Conservation (phyloP, 2,888 invertebrate genomes). For the Tachina lurida region DNA sequence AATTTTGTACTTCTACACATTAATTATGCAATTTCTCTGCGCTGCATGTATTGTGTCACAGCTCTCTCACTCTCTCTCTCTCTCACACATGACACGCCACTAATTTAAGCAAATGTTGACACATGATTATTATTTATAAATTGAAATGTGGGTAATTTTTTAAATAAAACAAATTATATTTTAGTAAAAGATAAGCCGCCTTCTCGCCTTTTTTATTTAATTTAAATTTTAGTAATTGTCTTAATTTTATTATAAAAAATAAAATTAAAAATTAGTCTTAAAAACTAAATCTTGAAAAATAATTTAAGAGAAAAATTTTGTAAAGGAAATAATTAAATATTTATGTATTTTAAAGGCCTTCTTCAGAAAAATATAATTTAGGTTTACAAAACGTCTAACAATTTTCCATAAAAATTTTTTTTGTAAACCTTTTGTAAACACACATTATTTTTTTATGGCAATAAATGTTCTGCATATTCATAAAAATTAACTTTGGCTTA, state of each 20-base stretch:
- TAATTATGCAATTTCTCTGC: slow-evolving; percentile 30
- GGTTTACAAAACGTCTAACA: too few relatives aligned
- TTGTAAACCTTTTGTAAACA: too few relatives aligned
- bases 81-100: slow-evolving; percentile 46
- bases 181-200: neutral
- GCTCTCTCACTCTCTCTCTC: too few relatives aligned
- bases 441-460: too few relatives aligned
- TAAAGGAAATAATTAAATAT: too few relatives aligned
- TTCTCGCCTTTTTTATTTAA: neutral
- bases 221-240: neutral
- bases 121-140: slow-evolving; percentile 19
- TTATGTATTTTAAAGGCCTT: too few relatives aligned
- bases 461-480: too few relatives aligned
- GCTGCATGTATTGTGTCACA: slow-evolving; percentile 7
- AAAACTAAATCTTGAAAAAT: too few relatives aligned
- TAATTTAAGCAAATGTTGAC: slow-evolving; percentile 46
- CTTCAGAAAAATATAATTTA: too few relatives aligned
- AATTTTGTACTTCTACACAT: slow-evolving; percentile 36
- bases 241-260: slow-evolving; percentile 1
- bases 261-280: neutral
- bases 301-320: too few relatives aligned
- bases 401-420: too few relatives aligned
- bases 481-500: too few relatives aligned
- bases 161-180: neutral
- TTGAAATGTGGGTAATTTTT: neutral